Percentiles rank a stretch among this genome's conserved stretches.
Evolutionary conservation across 1,140 invertebrate species (phyloP).

Genomic region (Ptiloglossa arizonensis): DNA sequence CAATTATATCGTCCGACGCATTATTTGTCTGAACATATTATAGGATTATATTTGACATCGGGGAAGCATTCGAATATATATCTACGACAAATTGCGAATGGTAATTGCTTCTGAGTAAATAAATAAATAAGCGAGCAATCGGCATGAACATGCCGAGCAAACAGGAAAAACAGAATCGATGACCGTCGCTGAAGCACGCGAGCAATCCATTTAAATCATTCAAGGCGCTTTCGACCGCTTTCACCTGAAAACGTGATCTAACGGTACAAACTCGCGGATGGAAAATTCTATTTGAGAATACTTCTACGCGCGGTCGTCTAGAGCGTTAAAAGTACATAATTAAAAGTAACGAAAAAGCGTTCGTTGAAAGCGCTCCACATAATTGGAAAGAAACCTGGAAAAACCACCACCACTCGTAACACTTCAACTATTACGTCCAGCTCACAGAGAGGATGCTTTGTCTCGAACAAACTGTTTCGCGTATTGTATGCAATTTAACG

Average conservation of each 20-base stretch:
- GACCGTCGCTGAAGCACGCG: conserved; percentile 29
- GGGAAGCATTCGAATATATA: not conserved
- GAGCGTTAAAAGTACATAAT: not conserved
- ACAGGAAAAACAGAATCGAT: conserved; percentile 27
- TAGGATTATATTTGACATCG: not conserved
- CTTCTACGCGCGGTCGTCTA: not conserved
- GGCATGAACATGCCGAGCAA: not conserved
- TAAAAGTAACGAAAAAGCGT: not conserved
- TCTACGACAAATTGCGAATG: not conserved
- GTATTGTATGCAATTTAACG: no score
- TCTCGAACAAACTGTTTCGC: no score
- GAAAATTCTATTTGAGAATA: conserved; percentile 21
- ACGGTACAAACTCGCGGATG: not conserved
- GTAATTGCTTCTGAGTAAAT: conserved; percentile 26
- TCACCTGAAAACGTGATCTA: conserved; percentile 9
- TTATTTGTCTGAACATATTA: not conserved
- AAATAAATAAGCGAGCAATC: conserved; percentile 40
- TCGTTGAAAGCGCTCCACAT: not conserved
- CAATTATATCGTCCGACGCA: no score
- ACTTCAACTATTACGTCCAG: no score
- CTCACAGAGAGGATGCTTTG: no score
- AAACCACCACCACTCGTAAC: no score
- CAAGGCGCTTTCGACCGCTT: conserved; percentile 32
- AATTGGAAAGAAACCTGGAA: no score
- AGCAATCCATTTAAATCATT: conserved; percentile 54